These are phyloP conservation scores for Trigoniulus corallinus DNA, from an alignment of 1,140 invertebrate species.

Conservation along the genomic window DNA sequence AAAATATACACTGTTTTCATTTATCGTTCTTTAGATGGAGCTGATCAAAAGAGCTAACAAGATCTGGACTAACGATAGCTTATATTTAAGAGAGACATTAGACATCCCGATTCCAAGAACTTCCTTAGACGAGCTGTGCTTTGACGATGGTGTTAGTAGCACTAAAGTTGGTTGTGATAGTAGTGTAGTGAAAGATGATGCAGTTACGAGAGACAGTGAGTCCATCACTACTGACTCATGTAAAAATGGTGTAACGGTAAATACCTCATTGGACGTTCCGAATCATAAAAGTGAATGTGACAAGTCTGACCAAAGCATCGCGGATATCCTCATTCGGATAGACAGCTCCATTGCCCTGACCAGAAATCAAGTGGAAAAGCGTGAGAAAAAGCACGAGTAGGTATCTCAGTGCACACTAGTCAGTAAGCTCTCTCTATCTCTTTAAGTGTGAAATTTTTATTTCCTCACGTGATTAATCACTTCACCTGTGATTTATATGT, in stretches of 20 bases:
- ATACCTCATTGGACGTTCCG: no score
- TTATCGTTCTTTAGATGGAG: conserved; percentile 61
- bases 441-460: neutral
- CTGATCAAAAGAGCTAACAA: conserved; percentile 72
- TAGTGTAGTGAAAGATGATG: neutral
- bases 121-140: neutral
- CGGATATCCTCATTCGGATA: conserved; percentile 69
- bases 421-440: neutral
- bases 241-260: conserved; percentile 5
- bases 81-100: conserved; percentile 63
- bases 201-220: no score
- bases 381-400: conserved; percentile 19
- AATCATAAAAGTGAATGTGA: conserved; percentile 3
- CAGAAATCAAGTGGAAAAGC: conserved; percentile 64
- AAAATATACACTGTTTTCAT: no score
- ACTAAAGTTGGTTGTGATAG: neutral
- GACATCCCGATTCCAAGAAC: conserved; percentile 46
- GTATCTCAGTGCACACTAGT: neutral
- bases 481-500: neutral
- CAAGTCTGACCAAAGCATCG: conserved; percentile 47
- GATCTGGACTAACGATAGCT: conserved; percentile 72
- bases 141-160: neutral
- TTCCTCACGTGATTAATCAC: neutral
- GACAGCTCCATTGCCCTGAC: conserved; percentile 69
- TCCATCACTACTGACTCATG: no score